Base-by-base conservation (phyloP, 2,888 invertebrate species). In the Taphrorychus bicolor region DNA sequence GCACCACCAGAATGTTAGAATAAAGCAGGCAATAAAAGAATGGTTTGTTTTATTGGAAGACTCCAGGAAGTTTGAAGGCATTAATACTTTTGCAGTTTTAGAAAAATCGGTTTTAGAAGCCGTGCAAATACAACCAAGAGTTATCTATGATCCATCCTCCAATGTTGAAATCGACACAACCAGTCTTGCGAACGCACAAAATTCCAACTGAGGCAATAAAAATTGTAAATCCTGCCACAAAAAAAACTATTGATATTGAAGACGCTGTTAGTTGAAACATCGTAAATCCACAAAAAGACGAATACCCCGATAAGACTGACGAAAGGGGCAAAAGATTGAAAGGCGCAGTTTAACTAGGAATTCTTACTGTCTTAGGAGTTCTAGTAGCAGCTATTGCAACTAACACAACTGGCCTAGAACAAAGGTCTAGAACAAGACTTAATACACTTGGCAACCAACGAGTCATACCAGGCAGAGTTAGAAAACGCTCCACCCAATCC, bases 201-300 rank as follows among this genome's bases (percentile, higher is more conserved):
- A 84, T 96, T 70, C 87, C 92, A 61, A 82, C 88, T 3, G 86
- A 87, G 71, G 83, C 87, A 3, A 89, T 94, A 0, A 87, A 87
- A 76, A 88, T 94, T 2, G 84, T 87, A 67, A 91, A 94, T 78
- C 91, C 93, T 0, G 79, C 82, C 68, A 87, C 89, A 0, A 89
- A 91, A 5, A 85, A 88, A 77, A 84, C 87, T 67, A 85, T 94
- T 57, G 85, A 87, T 5, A 82, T 93, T 19, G 86, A 87, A 61
- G 91, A 95, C 77, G 97, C 97, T 0, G 84, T 96, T 61, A 82
- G 87, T 22, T 87, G 87, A 70, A 91, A 92, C 59, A 87, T 94
- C 64, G 84, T 97, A 60, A 89, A 96, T 81, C 87, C 87, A 59
- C 83, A 85, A 61, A 88, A 89, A 0, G 90, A 89, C 3, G 87